phyloP scores from a whole-genome alignment of 2,888 invertebrate species.

The Ophioninae sp. region DNA sequence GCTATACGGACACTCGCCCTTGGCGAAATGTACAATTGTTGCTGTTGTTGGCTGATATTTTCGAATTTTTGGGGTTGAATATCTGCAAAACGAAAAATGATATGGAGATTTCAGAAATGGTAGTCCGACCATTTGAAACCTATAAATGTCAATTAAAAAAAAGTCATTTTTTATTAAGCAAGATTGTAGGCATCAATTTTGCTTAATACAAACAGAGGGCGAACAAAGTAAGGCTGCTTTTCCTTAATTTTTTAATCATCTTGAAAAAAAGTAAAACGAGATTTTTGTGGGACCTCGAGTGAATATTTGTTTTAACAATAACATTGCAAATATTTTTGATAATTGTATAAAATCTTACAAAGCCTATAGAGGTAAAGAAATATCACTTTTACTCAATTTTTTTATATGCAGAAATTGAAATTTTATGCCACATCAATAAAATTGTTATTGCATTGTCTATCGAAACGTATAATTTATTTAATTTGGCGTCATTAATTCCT shows the following conservation, averaged over 20 bases:
- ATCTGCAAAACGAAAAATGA: conserved; percentile 44
- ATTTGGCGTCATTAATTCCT: not conserved
- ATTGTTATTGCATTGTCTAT: not conserved
- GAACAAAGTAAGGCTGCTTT: too few relatives aligned
- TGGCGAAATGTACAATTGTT: conserved; percentile 52
- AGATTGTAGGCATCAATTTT: not conserved
- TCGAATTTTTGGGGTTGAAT: conserved; percentile 59
- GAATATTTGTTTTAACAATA: too few relatives aligned
- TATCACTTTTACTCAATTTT: not conserved
- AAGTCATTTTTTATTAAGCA: not conserved
- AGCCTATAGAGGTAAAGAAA: too few relatives aligned
- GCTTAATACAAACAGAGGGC: too few relatives aligned
- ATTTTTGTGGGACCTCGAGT: too few relatives aligned
- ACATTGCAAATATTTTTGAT: too few relatives aligned
- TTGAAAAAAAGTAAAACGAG: too few relatives aligned
- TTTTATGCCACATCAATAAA: not conserved
- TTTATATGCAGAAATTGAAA: not conserved
- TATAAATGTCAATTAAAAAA: not conserved
- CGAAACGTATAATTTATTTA: not conserved
- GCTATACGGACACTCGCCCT: conserved; percentile 74
- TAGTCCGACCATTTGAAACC: too few relatives aligned
- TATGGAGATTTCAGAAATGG: too few relatives aligned
- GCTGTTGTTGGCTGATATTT: conserved; percentile 57
- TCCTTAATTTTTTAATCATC: too few relatives aligned
- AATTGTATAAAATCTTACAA: too few relatives aligned